Percentiles rank a stretch among this genome's conserved stretches.
Evolutionary conservation across 2,888 invertebrate species (phyloP).

Genomic region (Harpalus rufipes): DNA sequence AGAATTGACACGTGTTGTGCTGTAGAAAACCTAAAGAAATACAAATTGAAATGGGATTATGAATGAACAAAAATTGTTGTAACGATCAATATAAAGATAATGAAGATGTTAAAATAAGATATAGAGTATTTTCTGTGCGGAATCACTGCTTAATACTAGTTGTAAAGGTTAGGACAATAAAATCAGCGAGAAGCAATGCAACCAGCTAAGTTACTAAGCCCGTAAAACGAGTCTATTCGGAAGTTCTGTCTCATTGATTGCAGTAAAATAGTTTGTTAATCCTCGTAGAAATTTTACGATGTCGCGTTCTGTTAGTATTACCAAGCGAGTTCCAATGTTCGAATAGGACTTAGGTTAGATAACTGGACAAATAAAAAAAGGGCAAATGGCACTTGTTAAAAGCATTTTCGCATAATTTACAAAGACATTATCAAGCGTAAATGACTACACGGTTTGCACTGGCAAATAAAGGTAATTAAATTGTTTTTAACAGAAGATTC

Average conservation of each 20-base stretch:
- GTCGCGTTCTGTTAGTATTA: slow-evolving; percentile 25
- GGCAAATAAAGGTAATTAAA: slow-evolving; percentile 52
- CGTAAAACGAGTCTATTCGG: slow-evolving; percentile 32
- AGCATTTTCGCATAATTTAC: slow-evolving; percentile 56
- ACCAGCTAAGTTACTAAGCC: neutral
- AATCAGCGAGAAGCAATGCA: slow-evolving; percentile 15
- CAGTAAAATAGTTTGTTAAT: slow-evolving; percentile 54
- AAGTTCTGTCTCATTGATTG: slow-evolving; percentile 44
- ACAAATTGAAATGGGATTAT: too few species aligned
- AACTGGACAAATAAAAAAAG: slow-evolving; percentile 27
- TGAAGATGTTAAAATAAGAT: neutral
- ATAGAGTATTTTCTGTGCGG: neutral
- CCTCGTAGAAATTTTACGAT: slow-evolving; percentile 40
- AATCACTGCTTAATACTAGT: neutral
- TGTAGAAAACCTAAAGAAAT: too few species aligned
- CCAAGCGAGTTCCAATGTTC: slow-evolving; percentile 30
- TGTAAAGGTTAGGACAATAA: slow-evolving; percentile 17
- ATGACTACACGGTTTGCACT: slow-evolving; percentile 34
- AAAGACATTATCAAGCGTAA: slow-evolving; percentile 41
- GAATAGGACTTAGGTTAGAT: slow-evolving; percentile 7
- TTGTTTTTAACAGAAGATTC: slow-evolving; percentile 7
- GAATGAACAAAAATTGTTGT: too few species aligned
- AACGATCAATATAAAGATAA: too few species aligned
- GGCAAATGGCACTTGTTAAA: slow-evolving; percentile 40
- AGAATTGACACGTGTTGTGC: too few species aligned